Conservation (phyloP, 2,797 vertebrate genomes). For the Lindbergichthys nudifrons region DNA sequence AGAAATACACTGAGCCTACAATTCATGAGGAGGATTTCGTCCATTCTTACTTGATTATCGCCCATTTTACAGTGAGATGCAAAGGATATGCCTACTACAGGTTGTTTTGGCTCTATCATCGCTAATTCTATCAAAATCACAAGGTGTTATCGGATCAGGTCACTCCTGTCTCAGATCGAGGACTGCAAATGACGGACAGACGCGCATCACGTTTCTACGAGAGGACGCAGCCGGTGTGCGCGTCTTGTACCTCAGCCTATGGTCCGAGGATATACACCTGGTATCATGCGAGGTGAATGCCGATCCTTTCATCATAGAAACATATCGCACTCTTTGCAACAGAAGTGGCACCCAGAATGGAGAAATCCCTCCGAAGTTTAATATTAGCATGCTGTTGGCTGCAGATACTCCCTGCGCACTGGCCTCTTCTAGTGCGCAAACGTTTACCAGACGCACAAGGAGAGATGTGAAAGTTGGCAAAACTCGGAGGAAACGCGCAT, state of each 20-base stretch:
- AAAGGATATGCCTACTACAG: constrained; percentile 7
- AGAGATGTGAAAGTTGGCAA: constrained; percentile 9
- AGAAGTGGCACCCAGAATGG: neutral
- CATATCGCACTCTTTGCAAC: constrained; percentile 64
- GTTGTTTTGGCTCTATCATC: constrained; percentile 35
- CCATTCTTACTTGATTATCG: neutral
- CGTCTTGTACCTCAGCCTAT: constrained; percentile 76
- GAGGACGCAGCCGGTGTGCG: constrained; percentile 32
- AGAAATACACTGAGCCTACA: neutral
- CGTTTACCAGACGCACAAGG: neutral
- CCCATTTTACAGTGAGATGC: constrained; percentile 54
- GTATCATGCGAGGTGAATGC: constrained; percentile 65
- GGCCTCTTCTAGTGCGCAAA: neutral
- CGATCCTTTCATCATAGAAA: constrained; percentile 33
- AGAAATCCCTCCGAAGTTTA: constrained; percentile 33
- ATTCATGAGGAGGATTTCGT: neutral
- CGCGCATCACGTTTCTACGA: constrained; percentile 61
- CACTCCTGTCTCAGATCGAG: constrained; percentile 53
- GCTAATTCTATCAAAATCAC: constrained; percentile 27
- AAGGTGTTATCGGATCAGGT: constrained; percentile 18
- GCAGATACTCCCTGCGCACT: constrained; percentile 52
- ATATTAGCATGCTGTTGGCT: constrained; percentile 52
- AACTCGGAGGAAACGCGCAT: constrained; percentile 80
- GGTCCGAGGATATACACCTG: constrained; percentile 73
- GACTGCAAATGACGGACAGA: constrained; percentile 28